A percentile compares a stretch with the other conserved stretches of the same genome.
Evolutionary conservation across 2,797 vertebrate genomes (phyloP).

Genomic region (Psittacula derbiana): DNA sequence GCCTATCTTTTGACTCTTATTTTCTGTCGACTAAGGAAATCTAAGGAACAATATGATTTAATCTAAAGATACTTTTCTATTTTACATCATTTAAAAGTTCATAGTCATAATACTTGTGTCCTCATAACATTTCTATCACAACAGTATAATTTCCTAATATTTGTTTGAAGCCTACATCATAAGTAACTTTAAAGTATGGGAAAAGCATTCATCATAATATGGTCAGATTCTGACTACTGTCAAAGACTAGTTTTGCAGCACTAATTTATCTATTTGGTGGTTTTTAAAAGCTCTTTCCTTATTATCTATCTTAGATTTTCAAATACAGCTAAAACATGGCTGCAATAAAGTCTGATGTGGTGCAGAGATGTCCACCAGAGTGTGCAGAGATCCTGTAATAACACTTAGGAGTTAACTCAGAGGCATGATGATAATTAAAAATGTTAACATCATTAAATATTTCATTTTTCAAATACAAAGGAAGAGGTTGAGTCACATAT

Average conservation of each 20-base stretch:
- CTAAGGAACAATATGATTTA: not conserved
- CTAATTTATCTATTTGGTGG: not conserved
- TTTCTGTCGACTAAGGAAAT: not conserved
- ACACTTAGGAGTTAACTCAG: slow-evolving; percentile 14
- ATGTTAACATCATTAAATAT: slow-evolving; percentile 63
- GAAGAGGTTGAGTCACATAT: slow-evolving; percentile 31
- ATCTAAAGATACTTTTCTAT: not conserved
- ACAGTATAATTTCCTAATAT: fast-evolving
- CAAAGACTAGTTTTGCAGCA: not conserved
- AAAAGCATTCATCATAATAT: not conserved
- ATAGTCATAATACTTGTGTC: not conserved
- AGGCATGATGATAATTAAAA: slow-evolving; percentile 45
- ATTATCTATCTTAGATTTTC: not conserved
- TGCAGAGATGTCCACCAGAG: not conserved
- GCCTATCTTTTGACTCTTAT: not conserved
- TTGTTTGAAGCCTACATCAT: not conserved
- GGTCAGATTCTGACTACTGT: not conserved
- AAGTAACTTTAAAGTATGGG: not conserved
- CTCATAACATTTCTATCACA: not conserved
- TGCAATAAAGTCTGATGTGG: not conserved
- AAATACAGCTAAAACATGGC: not conserved
- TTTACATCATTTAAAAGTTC: not conserved
- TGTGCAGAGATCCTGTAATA: slow-evolving; percentile 11
- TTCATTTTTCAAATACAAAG: slow-evolving; percentile 20
- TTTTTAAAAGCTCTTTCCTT: not conserved